Evolutionary conservation across 2,113 vertebrate genomes (phyloP).

Genomic region (Malurus alboscapulatus): DNA sequence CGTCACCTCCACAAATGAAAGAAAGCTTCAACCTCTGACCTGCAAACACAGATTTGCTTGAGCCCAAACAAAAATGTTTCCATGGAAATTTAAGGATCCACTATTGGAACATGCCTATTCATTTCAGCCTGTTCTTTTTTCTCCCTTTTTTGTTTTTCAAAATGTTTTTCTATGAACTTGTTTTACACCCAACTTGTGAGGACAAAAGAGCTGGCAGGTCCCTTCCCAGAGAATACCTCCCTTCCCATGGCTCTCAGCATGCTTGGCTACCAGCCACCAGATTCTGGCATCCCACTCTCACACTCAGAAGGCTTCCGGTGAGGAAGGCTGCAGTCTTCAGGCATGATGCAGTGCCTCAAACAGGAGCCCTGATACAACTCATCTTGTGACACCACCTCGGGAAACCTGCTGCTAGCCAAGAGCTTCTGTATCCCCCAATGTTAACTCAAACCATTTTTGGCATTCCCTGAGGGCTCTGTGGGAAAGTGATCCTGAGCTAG

Average conservation of each 20-base stretch:
- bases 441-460: slow-evolving; percentile 14
- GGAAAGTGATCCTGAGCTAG: not conserved
- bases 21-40: not conserved
- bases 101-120: not conserved
- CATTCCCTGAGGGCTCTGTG: not conserved
- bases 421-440: slow-evolving; percentile 18
- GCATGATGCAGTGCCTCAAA: slow-evolving; percentile 57
- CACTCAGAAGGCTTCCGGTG: not conserved
- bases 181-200: not conserved
- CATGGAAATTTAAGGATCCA: not conserved
- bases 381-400: slow-evolving; percentile 21
- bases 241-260: not conserved
- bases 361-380: slow-evolving; percentile 35
- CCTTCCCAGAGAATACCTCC: not conserved
- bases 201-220: not conserved
- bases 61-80: slow-evolving; percentile 6
- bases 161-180: not conserved
- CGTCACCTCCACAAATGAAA: not conserved
- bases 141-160: not conserved
- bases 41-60: not conserved
- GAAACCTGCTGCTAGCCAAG: not conserved
- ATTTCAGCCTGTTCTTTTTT: not conserved
- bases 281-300: not conserved
- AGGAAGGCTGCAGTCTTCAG: slow-evolving; percentile 16
- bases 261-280: slow-evolving; percentile 9